Conservation (phyloP, 2,113 vertebrate genomes). For the Rana temporaria region DNA sequence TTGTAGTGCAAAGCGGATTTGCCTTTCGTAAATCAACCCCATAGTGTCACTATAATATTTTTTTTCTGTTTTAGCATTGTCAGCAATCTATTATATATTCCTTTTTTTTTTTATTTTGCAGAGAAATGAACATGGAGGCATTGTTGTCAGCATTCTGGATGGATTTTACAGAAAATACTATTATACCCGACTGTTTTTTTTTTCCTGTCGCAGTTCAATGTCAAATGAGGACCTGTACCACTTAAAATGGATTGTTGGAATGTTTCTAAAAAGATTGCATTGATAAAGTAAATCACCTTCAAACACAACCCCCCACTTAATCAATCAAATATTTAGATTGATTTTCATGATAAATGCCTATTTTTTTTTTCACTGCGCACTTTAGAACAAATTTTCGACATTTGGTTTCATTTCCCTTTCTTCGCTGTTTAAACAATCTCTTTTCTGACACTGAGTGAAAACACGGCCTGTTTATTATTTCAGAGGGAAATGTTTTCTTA, state of each 20-base stretch:
- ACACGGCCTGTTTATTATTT: too few relatives aligned
- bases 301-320: not conserved
- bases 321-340: conserved; percentile 21
- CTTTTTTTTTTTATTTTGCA: not conserved
- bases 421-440: too few relatives aligned
- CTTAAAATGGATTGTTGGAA: not conserved
- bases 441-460: too few relatives aligned
- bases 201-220: not conserved
- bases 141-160: not conserved
- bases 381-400: not conserved
- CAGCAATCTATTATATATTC: not conserved
- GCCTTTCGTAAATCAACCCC: too few relatives aligned
- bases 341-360: not conserved
- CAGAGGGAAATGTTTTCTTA: not conserved
- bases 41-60: too few relatives aligned
- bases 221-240: conserved; percentile 25
- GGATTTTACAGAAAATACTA: conserved; percentile 21
- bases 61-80: not conserved
- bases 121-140: not conserved
- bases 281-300: conserved; percentile 18
- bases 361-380: not conserved
- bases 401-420: not conserved
- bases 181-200: conserved; percentile 34
- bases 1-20: too few relatives aligned
- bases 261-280: conserved; percentile 10